These are phyloP conservation scores for Entomobrya proxima DNA, from an alignment of 2,888 invertebrate species.

Conservation along the genomic window DNA sequence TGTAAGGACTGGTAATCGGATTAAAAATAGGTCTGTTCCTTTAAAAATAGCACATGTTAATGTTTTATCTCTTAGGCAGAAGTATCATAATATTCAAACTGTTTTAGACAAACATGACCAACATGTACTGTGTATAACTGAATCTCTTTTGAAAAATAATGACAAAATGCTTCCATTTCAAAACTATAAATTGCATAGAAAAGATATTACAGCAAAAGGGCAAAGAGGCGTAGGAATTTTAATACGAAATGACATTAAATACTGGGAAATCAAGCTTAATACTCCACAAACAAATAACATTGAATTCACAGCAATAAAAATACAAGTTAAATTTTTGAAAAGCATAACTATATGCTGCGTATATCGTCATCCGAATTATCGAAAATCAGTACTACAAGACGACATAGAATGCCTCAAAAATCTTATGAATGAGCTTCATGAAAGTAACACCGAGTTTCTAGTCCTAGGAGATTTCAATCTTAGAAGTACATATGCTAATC, in stretches of 20 bases:
- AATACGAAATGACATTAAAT: neutral
- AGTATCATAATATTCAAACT: neutral
- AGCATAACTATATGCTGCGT: neutral
- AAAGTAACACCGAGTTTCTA: neutral
- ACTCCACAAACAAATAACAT: neutral
- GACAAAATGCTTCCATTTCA: neutral
- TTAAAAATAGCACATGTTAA: neutral
- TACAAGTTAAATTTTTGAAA: neutral
- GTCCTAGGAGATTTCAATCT: neutral
- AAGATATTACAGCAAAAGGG: neutral
- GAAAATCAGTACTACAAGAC: neutral
- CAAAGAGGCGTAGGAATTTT: neutral
- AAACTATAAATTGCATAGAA: neutral
- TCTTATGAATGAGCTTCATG: neutral
- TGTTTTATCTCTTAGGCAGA: neutral
- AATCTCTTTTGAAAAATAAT: neutral
- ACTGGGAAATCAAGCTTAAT: neutral
- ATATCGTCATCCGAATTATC: neutral
- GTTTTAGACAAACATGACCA: neutral
- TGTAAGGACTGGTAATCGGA: no score
- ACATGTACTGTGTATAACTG: neutral
- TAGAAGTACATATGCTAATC: neutral
- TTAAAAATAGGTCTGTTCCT: no score
- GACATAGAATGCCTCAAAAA: neutral
- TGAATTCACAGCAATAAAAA: neutral